A percentile compares a stretch with the other conserved stretches of the same genome.
Evolutionary conservation across 2,888 invertebrate species (phyloP).

Genomic region (Lamellibrachia columna): DNA sequence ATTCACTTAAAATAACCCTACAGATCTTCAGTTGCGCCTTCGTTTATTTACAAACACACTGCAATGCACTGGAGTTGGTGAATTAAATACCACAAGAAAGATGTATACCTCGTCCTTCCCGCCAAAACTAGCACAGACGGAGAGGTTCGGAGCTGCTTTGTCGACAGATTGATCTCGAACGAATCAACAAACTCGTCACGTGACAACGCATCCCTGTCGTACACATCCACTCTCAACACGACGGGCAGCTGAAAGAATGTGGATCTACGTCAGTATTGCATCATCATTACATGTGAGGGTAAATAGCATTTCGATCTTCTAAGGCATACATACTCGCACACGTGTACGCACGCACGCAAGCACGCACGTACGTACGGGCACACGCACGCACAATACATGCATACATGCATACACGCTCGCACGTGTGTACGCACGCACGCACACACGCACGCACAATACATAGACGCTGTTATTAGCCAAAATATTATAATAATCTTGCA

Average conservation of each 20-base stretch:
- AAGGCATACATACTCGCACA: background rate
- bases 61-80: background rate
- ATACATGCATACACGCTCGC: background rate
- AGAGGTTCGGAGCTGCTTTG: background rate
- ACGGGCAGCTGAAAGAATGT: background rate
- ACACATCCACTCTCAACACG: background rate
- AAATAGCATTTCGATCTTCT: background rate
- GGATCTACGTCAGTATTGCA: background rate
- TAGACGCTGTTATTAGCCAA: too few species aligned
- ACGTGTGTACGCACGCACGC: background rate
- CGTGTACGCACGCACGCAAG: background rate
- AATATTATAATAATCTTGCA: too few species aligned
- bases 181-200: conserved; percentile 16
- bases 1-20: too few species aligned
- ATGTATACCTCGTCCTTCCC: background rate
- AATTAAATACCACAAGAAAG: background rate
- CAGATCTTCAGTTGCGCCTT: too few species aligned
- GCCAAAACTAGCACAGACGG: background rate
- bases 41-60: background rate
- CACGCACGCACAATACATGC: background rate
- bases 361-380: background rate
- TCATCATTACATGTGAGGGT: too few species aligned
- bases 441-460: background rate
- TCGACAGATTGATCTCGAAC: background rate
- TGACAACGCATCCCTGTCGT: background rate